Base-by-base conservation (phyloP, 1,140 invertebrate genomes). In the Pectinophora gossypiella region DNA sequence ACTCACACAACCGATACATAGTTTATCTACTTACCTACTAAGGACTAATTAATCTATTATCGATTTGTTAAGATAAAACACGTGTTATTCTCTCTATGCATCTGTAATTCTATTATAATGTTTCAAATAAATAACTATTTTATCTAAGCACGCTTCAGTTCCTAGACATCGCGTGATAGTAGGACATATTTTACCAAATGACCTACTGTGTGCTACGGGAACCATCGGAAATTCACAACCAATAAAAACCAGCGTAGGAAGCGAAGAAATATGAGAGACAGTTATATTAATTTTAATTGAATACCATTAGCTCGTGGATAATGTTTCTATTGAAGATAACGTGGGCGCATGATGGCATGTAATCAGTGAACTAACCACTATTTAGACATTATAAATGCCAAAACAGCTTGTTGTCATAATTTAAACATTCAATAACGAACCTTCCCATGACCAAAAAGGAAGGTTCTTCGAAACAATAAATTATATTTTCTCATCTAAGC, bases 281-380 rank as follows among this genome's bases (percentile, higher is more conserved):
- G 36, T 40, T 40, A 40, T 6, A 40, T 40, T 40, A 40, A 40
- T 40, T 40, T 40, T 40, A 40, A 40, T 40, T 40, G 16, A 40
- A 40, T 40, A 18, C 36, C 9, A 40, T 40, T 40, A 40, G 16
- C 7, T 40, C 16, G 16, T 40, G 16, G 36, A 16, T 40, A 40
- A 40, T 40, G 36, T 40, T 40, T 40, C 36, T 40, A 40, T 40
- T 18, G 36, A 16, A 12, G 1, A 3, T 40, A 6, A 40, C 15
- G 36, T 40, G 36, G 36, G 36, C 36, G 36, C n/a, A 10, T 40
- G 2, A 40, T 9, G 35, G 35, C 35, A 15, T 40, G 36, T 40
- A 40, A 40, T 40, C 36, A 40, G 15, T 10, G 10, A 1, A 18
- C 36, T 15, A 16, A 40, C 36, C 7, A 40, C 12, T 40, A 40